These are phyloP conservation scores for Marmota flaviventris DNA, from an alignment of 2,113 vertebrate genomes.

Conservation along the genomic window DNA sequence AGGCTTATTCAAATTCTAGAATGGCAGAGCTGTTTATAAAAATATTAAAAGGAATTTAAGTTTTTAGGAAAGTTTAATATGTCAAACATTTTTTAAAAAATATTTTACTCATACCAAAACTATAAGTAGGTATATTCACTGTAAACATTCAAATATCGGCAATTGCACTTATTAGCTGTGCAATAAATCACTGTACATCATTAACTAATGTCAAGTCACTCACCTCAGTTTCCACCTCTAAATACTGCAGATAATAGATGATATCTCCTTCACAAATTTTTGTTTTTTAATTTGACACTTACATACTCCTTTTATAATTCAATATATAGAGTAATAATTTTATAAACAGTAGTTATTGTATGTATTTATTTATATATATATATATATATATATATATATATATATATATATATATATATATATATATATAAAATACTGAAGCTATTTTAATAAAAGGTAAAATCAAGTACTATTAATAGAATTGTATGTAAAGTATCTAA, in stretches of 20 bases:
- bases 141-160: not conserved
- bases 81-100: not conserved
- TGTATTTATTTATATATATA: not conserved
- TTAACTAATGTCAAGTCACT: not conserved
- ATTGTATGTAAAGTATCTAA: not conserved
- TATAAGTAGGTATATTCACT: not conserved
- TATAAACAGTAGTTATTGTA: not conserved
- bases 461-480: not conserved
- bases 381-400: not conserved
- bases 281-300: not conserved
- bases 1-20: conserved; percentile 32
- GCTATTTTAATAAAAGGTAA: not conserved
- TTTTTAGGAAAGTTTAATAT: conserved; percentile 27
- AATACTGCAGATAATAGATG: not conserved
- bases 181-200: not conserved
- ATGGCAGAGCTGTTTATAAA: conserved; percentile 14
- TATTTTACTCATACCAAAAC: not conserved
- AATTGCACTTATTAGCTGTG: not conserved
- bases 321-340: not conserved
- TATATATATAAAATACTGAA: not conserved
- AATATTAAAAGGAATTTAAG: not conserved
- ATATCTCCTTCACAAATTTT: not conserved
- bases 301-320: not conserved
- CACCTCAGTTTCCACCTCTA: not conserved
- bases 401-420: not conserved